Conservation (phyloP, 1,140 invertebrate species). For the Anastatus disparis region DNA sequence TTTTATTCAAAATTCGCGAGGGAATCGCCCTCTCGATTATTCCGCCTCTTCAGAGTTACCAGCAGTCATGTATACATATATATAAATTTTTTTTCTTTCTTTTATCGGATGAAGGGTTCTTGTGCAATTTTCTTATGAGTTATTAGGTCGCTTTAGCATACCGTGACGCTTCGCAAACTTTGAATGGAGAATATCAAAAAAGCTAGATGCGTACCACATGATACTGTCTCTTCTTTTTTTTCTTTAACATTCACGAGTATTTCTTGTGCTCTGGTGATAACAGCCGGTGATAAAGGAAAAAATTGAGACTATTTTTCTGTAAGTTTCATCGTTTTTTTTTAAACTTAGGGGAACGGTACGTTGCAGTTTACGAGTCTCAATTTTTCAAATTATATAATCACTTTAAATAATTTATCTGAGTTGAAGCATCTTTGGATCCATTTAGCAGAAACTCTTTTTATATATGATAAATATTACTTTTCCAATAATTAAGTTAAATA, state of each 20-base stretch:
- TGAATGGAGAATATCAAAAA: constrained; percentile 13
- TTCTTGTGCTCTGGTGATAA: neutral
- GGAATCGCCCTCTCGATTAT: constrained; percentile 40
- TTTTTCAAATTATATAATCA: constrained; percentile 5
- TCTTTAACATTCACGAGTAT: neutral
- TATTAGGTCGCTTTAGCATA: constrained; percentile 34
- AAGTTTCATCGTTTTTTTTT: neutral
- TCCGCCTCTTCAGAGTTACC: constrained; percentile 23
- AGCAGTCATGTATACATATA: neutral
- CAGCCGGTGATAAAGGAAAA: constrained; percentile 5
- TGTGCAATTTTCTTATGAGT: constrained; percentile 31
- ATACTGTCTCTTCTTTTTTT: constrained; percentile 4
- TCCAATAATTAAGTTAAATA: too few species aligned
- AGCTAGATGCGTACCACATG: too few species aligned
- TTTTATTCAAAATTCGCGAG: constrained; percentile 40
- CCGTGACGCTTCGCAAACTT: neutral
- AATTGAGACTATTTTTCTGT: constrained; percentile 18
- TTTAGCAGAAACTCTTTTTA: too few species aligned
- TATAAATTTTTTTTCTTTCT: constrained; percentile 10
- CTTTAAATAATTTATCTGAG: too few species aligned
- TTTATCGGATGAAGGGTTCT: constrained; percentile 1
- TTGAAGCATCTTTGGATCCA: too few species aligned
- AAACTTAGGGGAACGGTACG: neutral
- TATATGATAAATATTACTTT: too few species aligned
- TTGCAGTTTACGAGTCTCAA: too few species aligned